phyloP scores from a whole-genome alignment of 2,113 vertebrate species.

The Halichoerus grypus region DNA sequence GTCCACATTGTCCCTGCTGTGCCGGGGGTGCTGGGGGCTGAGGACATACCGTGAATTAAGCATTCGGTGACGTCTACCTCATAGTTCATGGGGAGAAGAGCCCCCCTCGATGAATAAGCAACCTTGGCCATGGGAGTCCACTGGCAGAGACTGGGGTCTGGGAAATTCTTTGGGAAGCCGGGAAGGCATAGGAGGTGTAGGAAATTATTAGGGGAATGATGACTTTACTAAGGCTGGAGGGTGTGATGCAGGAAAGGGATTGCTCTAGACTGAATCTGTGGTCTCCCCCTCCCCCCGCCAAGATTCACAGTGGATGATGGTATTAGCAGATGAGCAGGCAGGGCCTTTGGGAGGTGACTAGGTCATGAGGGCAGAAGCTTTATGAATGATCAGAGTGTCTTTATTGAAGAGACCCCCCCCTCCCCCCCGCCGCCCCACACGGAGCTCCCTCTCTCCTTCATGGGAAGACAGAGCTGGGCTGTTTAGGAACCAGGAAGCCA shows the following conservation, averaged over 20 bases:
- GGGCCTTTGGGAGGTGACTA: neutral
- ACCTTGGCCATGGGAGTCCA: neutral
- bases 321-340: neutral
- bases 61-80: neutral
- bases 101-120: no score
- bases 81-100: neutral
- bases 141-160: neutral
- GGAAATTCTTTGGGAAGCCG: neutral
- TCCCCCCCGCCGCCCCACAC: no score
- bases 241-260: neutral
- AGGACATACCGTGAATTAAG: neutral
- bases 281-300: fast-evolving
- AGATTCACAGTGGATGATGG: neutral
- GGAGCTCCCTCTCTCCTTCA: neutral
- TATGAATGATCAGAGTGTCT: no score
- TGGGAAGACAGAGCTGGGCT: neutral
- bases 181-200: neutral
- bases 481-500: neutral
- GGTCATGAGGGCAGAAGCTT: neutral
- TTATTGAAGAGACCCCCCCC: neutral
- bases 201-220: neutral
- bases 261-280: neutral
- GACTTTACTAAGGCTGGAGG: neutral
- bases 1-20: neutral
- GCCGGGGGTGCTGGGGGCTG: neutral